Evolutionary conservation across 2,797 vertebrate genomes (phyloP).

Genomic region (Pseudochaenichthys georgianus): DNA sequence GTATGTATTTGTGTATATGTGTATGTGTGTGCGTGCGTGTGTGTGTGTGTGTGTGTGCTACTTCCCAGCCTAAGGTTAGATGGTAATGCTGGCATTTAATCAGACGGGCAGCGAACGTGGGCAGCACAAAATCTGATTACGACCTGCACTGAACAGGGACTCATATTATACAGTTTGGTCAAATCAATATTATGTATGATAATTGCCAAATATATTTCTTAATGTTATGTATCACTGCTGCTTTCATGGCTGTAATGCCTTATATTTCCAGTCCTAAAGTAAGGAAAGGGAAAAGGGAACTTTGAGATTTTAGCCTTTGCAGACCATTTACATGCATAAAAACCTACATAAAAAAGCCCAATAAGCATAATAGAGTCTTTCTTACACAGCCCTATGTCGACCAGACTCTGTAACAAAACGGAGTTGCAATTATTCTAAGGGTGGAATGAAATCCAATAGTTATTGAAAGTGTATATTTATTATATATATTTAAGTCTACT

Average conservation of each 20-base stretch:
- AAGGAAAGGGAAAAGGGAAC: background rate
- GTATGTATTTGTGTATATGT: conserved; percentile 6
- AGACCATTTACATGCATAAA: no score
- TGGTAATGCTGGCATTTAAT: conserved; percentile 87
- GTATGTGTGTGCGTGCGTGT: conserved; percentile 3
- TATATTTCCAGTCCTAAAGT: background rate
- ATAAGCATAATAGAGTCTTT: no score
- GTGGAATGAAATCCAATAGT: no score
- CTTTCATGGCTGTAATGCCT: background rate
- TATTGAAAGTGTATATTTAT: no score
- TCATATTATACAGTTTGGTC: conserved; percentile 38
- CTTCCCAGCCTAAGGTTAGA: conserved; percentile 80
- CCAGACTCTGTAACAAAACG: no score
- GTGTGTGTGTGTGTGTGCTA: conserved; percentile 18
- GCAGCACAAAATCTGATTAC: conserved; percentile 71
- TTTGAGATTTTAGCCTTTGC: no score
- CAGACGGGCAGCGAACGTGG: conserved; percentile 72
- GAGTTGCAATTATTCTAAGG: no score
- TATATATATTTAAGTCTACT: no score
- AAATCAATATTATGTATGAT: background rate
- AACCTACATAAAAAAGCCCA: no score
- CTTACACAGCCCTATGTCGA: no score
- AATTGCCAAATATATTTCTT: background rate
- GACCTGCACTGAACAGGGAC: conserved; percentile 53
- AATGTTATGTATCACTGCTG: no score